These are phyloP conservation scores for Phenganax subtilis DNA, from an alignment of 92 coral and sea anemone genomes.

Conservation along the genomic window DNA sequence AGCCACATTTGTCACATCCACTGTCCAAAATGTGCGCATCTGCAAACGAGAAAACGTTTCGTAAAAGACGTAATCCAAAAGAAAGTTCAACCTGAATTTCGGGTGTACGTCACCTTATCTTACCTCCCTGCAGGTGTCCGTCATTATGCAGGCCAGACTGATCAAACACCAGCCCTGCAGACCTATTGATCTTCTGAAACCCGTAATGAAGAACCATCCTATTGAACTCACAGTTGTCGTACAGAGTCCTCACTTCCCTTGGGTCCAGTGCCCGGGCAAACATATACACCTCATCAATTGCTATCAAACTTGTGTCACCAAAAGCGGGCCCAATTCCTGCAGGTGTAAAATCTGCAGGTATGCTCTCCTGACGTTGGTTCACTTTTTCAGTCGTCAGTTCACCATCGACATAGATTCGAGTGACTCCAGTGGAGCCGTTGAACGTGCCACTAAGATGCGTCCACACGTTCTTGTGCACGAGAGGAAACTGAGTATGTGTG, in stretches of 20 bases:
- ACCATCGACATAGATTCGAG: conserved; percentile 89
- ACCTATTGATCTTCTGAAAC: conserved; percentile 80
- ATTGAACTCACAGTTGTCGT: conserved; percentile 89
- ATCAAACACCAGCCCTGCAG: conserved; percentile 61
- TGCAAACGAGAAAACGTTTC: conserved; percentile 14
- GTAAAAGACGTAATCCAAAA: background rate
- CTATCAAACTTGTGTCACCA: conserved; percentile 78
- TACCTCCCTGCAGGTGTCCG: conserved; percentile 60
- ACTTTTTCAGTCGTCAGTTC: conserved; percentile 70
- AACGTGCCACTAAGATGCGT: conserved; percentile 90
- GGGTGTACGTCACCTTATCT: background rate
- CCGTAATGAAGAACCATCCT: conserved; percentile 97
- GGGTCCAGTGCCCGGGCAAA: conserved; percentile 77
- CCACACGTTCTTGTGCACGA: conserved; percentile 82
- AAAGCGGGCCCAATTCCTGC: conserved; percentile 85
- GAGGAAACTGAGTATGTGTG: conserved; percentile 48
- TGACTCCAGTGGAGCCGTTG: conserved; percentile 77
- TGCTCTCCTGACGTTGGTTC: conserved; percentile 61
- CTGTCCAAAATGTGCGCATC: conserved; percentile 72
- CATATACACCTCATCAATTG: conserved; percentile 89
- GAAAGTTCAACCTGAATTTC: background rate
- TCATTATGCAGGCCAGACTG: conserved; percentile 89
- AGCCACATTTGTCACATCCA: conserved; percentile 99
- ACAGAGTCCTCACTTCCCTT: conserved; percentile 70
- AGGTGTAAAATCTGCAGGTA: conserved; percentile 87